Conservation (phyloP, 2,113 vertebrate genomes). For the Gallinago media region DNA sequence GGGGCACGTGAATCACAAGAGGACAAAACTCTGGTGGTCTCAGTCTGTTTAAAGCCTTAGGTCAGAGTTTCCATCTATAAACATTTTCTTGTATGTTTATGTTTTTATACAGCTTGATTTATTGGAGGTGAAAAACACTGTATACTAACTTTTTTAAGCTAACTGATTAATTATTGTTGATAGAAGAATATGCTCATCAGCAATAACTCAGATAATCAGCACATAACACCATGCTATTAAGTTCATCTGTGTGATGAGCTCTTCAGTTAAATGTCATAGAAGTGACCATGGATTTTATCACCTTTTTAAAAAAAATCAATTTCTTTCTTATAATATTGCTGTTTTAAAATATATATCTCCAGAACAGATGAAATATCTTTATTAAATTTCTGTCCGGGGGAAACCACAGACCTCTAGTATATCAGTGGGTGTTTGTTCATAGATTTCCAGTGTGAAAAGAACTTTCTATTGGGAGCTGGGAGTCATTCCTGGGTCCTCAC, state of each 20-base stretch:
- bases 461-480: background rate
- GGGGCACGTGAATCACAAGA: background rate
- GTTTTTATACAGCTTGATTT: constrained; percentile 50
- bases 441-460: background rate
- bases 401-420: background rate
- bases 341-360: background rate
- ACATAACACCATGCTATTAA: background rate
- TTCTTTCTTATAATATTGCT: background rate
- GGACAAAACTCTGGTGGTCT: constrained; percentile 45
- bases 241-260: background rate
- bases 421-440: background rate
- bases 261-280: background rate
- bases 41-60: constrained; percentile 37
- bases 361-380: background rate
- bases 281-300: background rate
- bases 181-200: background rate
- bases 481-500: background rate
- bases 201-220: background rate
- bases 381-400: background rate
- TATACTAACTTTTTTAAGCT: constrained; percentile 8
- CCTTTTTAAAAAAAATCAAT: background rate
- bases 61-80: constrained; percentile 65
- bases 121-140: constrained; percentile 57
- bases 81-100: constrained; percentile 43
- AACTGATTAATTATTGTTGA: constrained; percentile 55